Percentiles rank a stretch among this genome's conserved stretches.
Evolutionary conservation across 2,797 vertebrate species (phyloP).

Genomic region (Erpetoichthys calabaricus): DNA sequence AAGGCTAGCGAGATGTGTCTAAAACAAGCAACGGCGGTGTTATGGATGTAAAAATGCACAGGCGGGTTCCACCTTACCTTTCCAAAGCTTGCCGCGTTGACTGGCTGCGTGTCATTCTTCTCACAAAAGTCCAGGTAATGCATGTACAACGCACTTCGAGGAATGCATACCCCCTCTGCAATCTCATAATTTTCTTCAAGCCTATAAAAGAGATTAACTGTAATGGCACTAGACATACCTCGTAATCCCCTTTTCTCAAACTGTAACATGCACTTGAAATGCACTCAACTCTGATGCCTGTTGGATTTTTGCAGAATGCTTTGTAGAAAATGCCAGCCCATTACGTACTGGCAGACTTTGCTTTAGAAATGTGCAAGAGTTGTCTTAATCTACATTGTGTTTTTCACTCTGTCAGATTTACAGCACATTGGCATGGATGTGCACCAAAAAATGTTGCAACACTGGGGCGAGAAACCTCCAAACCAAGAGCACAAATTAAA

Average conservation of each 20-base stretch:
- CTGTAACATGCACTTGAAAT: background rate
- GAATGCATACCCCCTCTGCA: conserved; percentile 93
- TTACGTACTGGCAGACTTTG: too few relatives aligned
- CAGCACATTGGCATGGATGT: too few relatives aligned
- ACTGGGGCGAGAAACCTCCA: too few relatives aligned
- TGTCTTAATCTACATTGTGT: too few relatives aligned
- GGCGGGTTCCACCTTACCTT: conserved; percentile 57
- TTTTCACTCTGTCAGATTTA: too few relatives aligned
- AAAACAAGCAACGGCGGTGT: too few relatives aligned
- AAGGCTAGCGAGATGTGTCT: too few relatives aligned
- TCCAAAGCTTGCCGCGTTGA: conserved; percentile 95
- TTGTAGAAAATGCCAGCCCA: too few relatives aligned
- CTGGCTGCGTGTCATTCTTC: conserved; percentile 91
- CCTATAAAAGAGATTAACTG: conserved; percentile 44
- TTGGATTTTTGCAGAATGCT: background rate
- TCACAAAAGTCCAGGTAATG: conserved; percentile 98
- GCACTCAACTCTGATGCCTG: background rate
- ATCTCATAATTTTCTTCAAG: conserved; percentile 98
- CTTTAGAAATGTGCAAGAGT: too few relatives aligned
- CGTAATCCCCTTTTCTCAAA: background rate
- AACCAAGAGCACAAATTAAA: too few relatives aligned
- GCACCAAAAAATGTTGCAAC: too few relatives aligned
- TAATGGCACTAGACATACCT: conserved; percentile 7
- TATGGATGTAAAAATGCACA: too few relatives aligned
- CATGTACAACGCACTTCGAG: conserved; percentile 95